A percentile compares a stretch with the other conserved stretches of the same genome.
Conservation (phyloP, 1,140 invertebrate genomes). For the Venturia canescens region DNA sequence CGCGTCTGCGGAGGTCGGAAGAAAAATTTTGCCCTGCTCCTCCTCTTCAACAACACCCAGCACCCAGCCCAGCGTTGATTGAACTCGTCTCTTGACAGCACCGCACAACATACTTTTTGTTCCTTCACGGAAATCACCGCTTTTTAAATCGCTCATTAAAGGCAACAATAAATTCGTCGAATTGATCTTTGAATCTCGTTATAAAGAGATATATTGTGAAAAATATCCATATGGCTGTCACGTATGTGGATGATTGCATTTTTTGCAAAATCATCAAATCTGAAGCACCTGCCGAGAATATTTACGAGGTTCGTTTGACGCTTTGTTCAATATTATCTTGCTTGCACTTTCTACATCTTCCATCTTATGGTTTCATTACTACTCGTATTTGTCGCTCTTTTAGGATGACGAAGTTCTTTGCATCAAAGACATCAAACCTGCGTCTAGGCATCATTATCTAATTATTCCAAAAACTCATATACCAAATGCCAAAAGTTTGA, state of each 20-base stretch:
- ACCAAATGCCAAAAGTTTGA: conserved; percentile 83
- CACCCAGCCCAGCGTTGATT: too few relatives aligned
- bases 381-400: conserved; percentile 52
- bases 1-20: too few relatives aligned
- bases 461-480: conserved; percentile 89
- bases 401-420: conserved; percentile 88
- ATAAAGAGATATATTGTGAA: too few relatives aligned
- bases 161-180: too few relatives aligned
- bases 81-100: too few relatives aligned
- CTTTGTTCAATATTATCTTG: neutral
- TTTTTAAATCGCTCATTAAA: neutral
- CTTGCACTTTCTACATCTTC: neutral
- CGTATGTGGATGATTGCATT: conserved; percentile 76
- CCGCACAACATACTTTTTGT: too few relatives aligned
- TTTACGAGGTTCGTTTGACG: conserved; percentile 70
- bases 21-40: too few relatives aligned
- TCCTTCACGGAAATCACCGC: neutral
- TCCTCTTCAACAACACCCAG: too few relatives aligned
- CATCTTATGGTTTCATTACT: too few relatives aligned
- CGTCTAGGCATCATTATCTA: conserved; percentile 87
- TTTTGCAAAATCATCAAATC: conserved; percentile 85
- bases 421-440: conserved; percentile 91
- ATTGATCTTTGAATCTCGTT: too few relatives aligned
- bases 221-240: conserved; percentile 40
- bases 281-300: conserved; percentile 77